Base-by-base conservation (phyloP, 1,140 invertebrate genomes). In the Saccostrea glomerata region DNA sequence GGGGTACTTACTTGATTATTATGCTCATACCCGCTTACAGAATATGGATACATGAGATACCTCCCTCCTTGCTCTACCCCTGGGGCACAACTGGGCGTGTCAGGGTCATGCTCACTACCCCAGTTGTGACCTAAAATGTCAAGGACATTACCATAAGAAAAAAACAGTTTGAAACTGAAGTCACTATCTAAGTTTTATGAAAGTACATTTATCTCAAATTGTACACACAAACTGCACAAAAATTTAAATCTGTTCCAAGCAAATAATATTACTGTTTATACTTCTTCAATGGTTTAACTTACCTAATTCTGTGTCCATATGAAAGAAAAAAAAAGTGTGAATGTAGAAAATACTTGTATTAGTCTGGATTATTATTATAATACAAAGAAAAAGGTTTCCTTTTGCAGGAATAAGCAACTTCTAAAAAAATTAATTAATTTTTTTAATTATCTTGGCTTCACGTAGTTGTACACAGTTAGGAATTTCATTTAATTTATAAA, bases 21-120 rank as follows among this genome's bases (percentile, higher is more conserved):
- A 77, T 98, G 97, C 94, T 99, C 98, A 94, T 99, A 99, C 6
- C 98, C 98, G 94, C 97, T 98, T 85, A 99, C 98, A 92, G 98
- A 98, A 94, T 99, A 99, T 0, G 98, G 98, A 95, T 99, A 99
- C 98, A 99, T 99, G 77, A 99, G 96, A 95, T 98, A 99, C 87
- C 98, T 98, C 63, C 98, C 98, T 23, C 98, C 98, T 95, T 98
- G 89, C 0, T 97, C 93, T 30, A 97, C 93, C 97, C 92, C 97
- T 94, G 98, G 98, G 93, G 98, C 98, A 94, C 98, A 99, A 95
- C 98, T 98, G 82, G 97, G 97, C 88, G 98, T 97, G 94, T 99
- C 98, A 11, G 98, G 98, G 96, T 98, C 98, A 95, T 99, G 98
- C 94, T 99, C 98, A 12, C 98, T 98, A n/a, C 98, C 98, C 98